Evolutionary conservation across 2,888 invertebrate species (phyloP).

Genomic region (Hoplodrina blanda): DNA sequence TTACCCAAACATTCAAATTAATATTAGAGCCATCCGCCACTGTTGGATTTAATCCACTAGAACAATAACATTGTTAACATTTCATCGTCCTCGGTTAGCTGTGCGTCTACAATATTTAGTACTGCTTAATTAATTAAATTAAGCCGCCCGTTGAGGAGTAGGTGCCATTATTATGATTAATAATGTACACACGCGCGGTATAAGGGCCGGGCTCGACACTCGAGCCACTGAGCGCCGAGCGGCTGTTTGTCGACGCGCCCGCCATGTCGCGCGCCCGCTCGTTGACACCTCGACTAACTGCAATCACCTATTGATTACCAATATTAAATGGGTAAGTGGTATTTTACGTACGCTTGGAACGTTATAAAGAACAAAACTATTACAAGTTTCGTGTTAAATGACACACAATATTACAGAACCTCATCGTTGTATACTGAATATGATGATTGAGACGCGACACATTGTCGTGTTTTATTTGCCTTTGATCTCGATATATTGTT

Average conservation of each 20-base stretch:
- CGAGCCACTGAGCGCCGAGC: constrained; percentile 30
- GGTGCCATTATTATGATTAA: constrained; percentile 85
- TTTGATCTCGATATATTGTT: constrained; percentile 38
- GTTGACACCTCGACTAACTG: constrained; percentile 51
- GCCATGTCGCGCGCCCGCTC: constrained; percentile 27
- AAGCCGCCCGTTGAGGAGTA: constrained; percentile 77
- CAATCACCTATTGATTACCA: constrained; percentile 48
- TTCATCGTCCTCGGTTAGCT: constrained; percentile 83
- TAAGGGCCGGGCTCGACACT: constrained; percentile 53
- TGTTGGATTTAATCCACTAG: constrained; percentile 84
- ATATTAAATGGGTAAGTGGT: constrained; percentile 17
- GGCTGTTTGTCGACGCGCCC: constrained; percentile 41
- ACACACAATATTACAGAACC: neutral
- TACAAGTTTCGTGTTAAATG: neutral
- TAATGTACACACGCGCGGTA: constrained; percentile 71
- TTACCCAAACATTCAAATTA: constrained; percentile 84
- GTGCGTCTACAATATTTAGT: constrained; percentile 83
- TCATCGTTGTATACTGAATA: neutral
- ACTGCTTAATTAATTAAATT: constrained; percentile 86
- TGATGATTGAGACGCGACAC: constrained; percentile 3
- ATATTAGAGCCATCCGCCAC: constrained; percentile 79
- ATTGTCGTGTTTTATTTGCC: constrained; percentile 11
- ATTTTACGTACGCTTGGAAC: constrained; percentile 3
- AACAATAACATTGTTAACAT: constrained; percentile 88
- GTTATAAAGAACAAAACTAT: neutral